These are phyloP conservation scores for Rhodophaea formosa DNA, from an alignment of 2,888 invertebrate genomes.

Conservation along the genomic window DNA sequence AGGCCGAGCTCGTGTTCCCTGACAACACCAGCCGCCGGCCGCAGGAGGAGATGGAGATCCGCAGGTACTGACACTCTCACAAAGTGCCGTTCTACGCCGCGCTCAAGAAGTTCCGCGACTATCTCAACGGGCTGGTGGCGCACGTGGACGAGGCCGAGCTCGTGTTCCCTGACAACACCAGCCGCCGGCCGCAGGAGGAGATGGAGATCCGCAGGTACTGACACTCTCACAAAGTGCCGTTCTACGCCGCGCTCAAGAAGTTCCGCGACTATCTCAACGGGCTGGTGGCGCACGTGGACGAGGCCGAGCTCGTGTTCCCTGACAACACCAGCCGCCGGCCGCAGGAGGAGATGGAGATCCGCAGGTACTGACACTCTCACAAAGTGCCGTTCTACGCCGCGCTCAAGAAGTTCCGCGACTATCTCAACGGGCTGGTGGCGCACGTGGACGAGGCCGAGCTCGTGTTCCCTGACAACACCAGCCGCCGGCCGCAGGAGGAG, in stretches of 20 bases:
- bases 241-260: slow-evolving; percentile 96
- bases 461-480: slow-evolving; percentile 85
- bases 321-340: slow-evolving; percentile 73
- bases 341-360: slow-evolving; percentile 79
- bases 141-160: slow-evolving; percentile 94
- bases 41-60: slow-evolving; percentile 79
- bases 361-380: slow-evolving; percentile 52
- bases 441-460: slow-evolving; percentile 94
- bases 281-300: slow-evolving; percentile 90
- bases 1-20: slow-evolving; percentile 92
- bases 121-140: slow-evolving; percentile 91
- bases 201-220: slow-evolving; percentile 74
- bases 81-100: slow-evolving; percentile 99
- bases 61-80: slow-evolving; percentile 52
- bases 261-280: slow-evolving; percentile 97
- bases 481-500: slow-evolving; percentile 76
- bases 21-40: slow-evolving; percentile 73
- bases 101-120: slow-evolving; percentile 96
- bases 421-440: slow-evolving; percentile 91
- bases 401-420: slow-evolving; percentile 96
- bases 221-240: slow-evolving; percentile 89
- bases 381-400: slow-evolving; percentile 99
- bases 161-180: slow-evolving; percentile 85
- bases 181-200: slow-evolving; percentile 76
- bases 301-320: slow-evolving; percentile 92